phyloP scores from a whole-genome alignment of 2,888 invertebrate genomes.

The Stratiomys singularior region DNA sequence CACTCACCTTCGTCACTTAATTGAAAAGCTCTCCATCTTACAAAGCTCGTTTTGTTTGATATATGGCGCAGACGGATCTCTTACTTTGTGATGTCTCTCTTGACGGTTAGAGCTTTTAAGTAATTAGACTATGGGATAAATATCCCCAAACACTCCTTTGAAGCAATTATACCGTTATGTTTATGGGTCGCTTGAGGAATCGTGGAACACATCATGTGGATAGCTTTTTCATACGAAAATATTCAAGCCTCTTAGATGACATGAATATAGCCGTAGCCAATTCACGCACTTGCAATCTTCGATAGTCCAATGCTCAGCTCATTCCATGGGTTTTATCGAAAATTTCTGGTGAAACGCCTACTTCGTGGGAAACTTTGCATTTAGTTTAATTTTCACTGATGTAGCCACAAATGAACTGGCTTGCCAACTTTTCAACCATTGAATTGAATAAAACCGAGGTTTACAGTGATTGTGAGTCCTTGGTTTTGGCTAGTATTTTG shows the following conservation, averaged over 20 bases:
- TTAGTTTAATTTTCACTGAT: background rate
- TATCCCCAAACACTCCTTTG: conserved; percentile 20
- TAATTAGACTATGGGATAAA: no score
- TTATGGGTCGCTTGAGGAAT: conserved; percentile 14
- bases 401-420: background rate
- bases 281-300: background rate
- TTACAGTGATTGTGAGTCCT: background rate
- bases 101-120: no score
- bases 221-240: conserved; percentile 23
- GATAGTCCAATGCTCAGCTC: background rate
- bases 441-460: background rate
- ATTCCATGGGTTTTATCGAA: conserved; percentile 9
- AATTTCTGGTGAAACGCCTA: background rate
- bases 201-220: conserved; percentile 23
- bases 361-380: background rate
- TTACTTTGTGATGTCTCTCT: no score
- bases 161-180: background rate
- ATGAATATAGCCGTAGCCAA: background rate
- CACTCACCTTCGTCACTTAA: no score
- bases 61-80: no score
- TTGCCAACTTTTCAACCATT: background rate
- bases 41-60: no score
- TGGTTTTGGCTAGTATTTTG: background rate
- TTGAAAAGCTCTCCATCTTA: no score
- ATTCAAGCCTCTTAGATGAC: background rate